Evolutionary conservation across 2,113 vertebrate genomes (phyloP).

Genomic region (Egretta garzetta): DNA sequence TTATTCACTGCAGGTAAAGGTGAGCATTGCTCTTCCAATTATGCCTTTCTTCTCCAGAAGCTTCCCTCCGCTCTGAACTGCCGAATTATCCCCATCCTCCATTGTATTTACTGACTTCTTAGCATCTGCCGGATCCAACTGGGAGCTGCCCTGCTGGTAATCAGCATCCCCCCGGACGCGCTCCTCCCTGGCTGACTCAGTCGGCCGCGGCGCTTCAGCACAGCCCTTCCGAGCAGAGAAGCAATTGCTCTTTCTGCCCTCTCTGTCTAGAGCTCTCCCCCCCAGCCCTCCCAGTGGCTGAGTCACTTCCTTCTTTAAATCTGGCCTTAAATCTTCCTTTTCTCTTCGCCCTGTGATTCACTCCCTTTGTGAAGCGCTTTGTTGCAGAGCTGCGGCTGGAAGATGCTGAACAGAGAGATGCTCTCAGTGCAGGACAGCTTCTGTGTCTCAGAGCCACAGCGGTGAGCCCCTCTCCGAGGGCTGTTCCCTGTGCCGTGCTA

Average conservation of each 20-base stretch:
- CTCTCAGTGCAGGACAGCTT: not conserved
- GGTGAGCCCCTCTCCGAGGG: not conserved
- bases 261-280: constrained; percentile 17
- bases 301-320: constrained; percentile 63
- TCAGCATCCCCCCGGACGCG: not conserved
- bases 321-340: constrained; percentile 53
- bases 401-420: not conserved
- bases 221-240: constrained; percentile 13
- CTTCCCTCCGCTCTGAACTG: not conserved
- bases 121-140: not conserved
- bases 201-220: rapidly evolving
- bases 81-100: not conserved
- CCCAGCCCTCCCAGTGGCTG: not conserved
- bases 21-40: not conserved
- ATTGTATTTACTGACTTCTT: not conserved
- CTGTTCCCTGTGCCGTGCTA: not conserved
- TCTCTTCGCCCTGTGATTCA: constrained; percentile 30
- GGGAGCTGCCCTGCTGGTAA: constrained; percentile 22
- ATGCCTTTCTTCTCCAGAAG: not conserved
- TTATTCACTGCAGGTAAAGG: not conserved
- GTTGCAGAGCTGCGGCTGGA: not conserved
- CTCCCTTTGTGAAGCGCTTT: not conserved
- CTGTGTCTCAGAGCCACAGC: not conserved
- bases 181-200: constrained; percentile 62
- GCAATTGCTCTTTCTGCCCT: constrained; percentile 53